phyloP scores from a whole-genome alignment of 2,113 vertebrate genomes.

The Urocynchramus pylzowi region DNA sequence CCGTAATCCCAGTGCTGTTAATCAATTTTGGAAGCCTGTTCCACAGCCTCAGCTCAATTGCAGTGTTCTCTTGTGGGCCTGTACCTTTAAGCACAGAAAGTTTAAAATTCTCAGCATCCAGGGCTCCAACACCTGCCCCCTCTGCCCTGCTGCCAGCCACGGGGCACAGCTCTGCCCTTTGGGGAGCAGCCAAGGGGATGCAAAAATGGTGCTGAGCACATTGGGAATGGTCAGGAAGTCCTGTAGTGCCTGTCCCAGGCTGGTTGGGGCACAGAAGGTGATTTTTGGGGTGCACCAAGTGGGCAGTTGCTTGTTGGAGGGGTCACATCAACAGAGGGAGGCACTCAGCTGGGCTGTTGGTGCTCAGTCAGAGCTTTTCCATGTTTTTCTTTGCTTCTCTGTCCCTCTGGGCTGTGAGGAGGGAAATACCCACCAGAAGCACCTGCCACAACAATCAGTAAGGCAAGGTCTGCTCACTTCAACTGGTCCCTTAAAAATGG shows the following conservation, averaged over 20 bases:
- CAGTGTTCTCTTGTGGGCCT: too few species aligned
- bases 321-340: background rate
- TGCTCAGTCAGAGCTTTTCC: background rate
- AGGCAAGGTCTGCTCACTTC: background rate
- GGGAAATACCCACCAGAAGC: background rate
- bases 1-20: too few species aligned
- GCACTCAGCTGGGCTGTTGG: background rate
- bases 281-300: background rate
- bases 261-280: background rate
- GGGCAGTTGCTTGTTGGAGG: background rate
- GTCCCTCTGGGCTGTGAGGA: background rate
- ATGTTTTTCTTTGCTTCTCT: background rate
- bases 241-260: too few species aligned
- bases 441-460: background rate
- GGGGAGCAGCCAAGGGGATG: too few species aligned
- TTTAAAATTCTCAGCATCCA: too few species aligned
- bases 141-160: too few species aligned
- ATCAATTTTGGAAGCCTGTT: too few species aligned
- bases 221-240: background rate
- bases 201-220: fast-evolving
- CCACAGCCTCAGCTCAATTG: too few species aligned
- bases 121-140: too few species aligned
- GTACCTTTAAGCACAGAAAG: too few species aligned
- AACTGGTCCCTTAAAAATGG: background rate
- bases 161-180: background rate